Evolutionary conservation across 2,797 vertebrate species (phyloP).

Genomic region (Margarornis squamiger): DNA sequence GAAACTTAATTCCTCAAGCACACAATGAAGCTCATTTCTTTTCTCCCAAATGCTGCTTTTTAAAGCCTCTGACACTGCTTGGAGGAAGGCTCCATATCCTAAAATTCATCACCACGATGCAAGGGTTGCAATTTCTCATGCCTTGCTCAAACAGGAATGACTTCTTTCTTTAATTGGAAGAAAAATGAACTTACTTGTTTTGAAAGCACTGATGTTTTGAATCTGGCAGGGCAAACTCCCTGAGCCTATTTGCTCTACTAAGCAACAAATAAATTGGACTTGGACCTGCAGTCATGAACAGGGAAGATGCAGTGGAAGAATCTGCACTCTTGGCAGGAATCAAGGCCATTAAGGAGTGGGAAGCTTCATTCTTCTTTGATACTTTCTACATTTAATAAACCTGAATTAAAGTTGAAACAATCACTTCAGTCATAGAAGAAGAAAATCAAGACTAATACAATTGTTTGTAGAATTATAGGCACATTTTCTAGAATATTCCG

Average conservation of each 20-base stretch:
- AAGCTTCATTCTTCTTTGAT: neutral
- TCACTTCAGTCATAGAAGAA: neutral
- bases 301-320: slow-evolving; percentile 5
- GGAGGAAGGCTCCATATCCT: neutral
- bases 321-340: neutral
- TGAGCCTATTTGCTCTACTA: slow-evolving; percentile 35
- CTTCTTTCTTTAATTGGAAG: slow-evolving; percentile 21
- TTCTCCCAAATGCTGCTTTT: neutral
- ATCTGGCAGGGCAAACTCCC: neutral
- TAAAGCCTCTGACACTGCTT: neutral
- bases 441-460: neutral
- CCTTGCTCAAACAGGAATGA: neutral
- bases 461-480: neutral
- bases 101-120: neutral
- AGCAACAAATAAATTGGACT: slow-evolving; percentile 14
- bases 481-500: neutral
- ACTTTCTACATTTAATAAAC: slow-evolving; percentile 24
- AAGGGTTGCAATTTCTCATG: neutral
- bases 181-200: slow-evolving; percentile 30
- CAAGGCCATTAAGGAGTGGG: slow-evolving; percentile 1
- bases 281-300: neutral
- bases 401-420: slow-evolving; percentile 21
- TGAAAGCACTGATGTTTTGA: neutral
- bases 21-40: slow-evolving; percentile 30
- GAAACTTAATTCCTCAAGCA: slow-evolving; percentile 17